A percentile compares a stretch with the other conserved stretches of the same genome.
Evolutionary conservation across 2,888 invertebrate genomes (phyloP).

Genomic region (Sesamia inferens): DNA sequence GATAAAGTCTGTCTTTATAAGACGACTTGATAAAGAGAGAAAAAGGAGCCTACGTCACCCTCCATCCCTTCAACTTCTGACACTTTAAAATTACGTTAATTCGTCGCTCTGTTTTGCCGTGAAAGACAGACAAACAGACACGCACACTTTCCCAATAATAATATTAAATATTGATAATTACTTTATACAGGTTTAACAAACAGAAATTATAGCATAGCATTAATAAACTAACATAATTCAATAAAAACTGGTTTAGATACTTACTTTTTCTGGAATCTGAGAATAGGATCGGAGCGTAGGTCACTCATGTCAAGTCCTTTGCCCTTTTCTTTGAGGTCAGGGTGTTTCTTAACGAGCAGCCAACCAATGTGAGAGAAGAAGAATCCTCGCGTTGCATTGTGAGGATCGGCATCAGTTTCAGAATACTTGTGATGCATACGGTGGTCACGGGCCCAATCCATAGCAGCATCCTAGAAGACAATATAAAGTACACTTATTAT

Average conservation of each 20-base stretch:
- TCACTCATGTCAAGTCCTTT: conserved; percentile 96
- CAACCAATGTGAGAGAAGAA: conserved; percentile 99
- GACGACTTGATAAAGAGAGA: too few species aligned
- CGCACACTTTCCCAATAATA: too few species aligned
- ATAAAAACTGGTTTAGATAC: conserved; percentile 65
- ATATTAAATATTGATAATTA: too few species aligned
- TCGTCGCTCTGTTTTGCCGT: too few species aligned
- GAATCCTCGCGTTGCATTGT: conserved; percentile 97
- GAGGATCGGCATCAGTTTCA: conserved; percentile 98
- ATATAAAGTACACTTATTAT: not conserved
- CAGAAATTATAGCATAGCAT: too few species aligned
- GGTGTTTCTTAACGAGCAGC: conserved; percentile 97
- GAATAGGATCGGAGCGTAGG: conserved; percentile 94
- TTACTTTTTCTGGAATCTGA: conserved; percentile 97
- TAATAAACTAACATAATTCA: too few species aligned
- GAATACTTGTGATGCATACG: conserved; percentile 97
- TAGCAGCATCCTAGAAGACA: conserved; percentile 91
- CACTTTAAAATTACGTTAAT: too few species aligned
- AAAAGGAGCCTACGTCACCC: too few species aligned
- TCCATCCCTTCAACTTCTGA: too few species aligned
- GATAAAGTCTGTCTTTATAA: too few species aligned
- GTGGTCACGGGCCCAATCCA: conserved; percentile 95
- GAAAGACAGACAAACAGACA: too few species aligned
- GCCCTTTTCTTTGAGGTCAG: conserved; percentile 96
- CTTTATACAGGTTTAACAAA: too few species aligned